These are phyloP conservation scores for Drosophila elegans DNA, from an alignment of 1,140 invertebrate genomes.

Conservation along the genomic window DNA sequence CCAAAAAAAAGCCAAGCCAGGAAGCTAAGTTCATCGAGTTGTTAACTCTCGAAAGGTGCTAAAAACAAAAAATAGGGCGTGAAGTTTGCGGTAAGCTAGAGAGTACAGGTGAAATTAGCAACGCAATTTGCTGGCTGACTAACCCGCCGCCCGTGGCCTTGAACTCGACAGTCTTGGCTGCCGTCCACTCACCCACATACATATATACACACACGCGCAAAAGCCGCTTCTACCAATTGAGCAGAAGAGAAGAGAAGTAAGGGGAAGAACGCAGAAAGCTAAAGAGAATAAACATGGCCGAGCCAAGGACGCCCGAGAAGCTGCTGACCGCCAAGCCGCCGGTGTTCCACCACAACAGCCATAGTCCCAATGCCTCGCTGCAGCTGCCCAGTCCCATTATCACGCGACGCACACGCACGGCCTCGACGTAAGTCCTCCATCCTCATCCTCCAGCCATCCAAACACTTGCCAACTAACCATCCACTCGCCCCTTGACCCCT, in stretches of 20 bases:
- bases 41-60: constrained; percentile 19
- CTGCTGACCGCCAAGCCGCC: constrained; percentile 75
- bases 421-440: constrained; percentile 89
- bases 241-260: not conserved
- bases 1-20: constrained; percentile 21
- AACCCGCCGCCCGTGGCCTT: constrained; percentile 61
- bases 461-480: not conserved
- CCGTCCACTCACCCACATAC: constrained; percentile 47
- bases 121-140: constrained; percentile 70
- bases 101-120: constrained; percentile 38
- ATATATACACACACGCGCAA: constrained; percentile 23
- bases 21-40: constrained; percentile 8
- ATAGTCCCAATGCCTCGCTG: constrained; percentile 85
- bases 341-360: constrained; percentile 71
- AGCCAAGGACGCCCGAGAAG: constrained; percentile 78
- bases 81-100: constrained; percentile 36
- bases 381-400: constrained; percentile 92
- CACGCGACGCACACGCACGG: constrained; percentile 90
- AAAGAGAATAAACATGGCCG: constrained; percentile 55
- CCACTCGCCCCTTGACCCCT: not conserved
- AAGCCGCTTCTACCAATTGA: constrained; percentile 31
- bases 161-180: constrained; percentile 74
- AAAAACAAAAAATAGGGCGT: not conserved
- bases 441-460: constrained; percentile 1
- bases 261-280: constrained; percentile 9